Base-by-base conservation (phyloP, 2,888 invertebrate genomes). In the Meteorus colon region DNA sequence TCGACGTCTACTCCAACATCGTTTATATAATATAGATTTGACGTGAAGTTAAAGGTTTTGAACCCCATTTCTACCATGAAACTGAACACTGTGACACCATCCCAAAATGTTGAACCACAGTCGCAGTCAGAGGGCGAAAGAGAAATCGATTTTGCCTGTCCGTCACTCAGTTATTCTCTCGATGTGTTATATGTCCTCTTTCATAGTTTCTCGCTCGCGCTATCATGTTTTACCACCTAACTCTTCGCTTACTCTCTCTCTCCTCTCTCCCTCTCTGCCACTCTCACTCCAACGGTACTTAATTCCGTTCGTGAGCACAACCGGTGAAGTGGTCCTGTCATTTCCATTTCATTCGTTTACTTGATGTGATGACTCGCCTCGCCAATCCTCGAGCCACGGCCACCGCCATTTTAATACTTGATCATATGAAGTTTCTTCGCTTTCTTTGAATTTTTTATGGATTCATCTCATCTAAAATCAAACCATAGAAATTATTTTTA, bases 71-170 rank as follows among this genome's bases (percentile, higher is more conserved):
- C 62, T 48, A 60, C 48, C n/a, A 48, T 48, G 29, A 48, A 45
- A 45, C 51, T 24, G 16, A 19, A 55, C 19, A 48, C 48, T 45
- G 27, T 75, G 48, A 55, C 60, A 41, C 66, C 37, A 48, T 75
- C 29, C 66, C 24, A 67, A 66, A 65, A 63, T 45, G 34, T 37
- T 60, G 62, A 41, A 45, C 41, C 14, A 5, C 55, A 55, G 6
- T 55, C 45, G 63, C 27, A 62, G 45, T 72, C 45, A 37, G 45
- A 72, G 63, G 63, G 41, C 41, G 62, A 72, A 72, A 37, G 78
- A 75, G 67, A 75, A 76, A 80, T 81, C 81, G 81, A 81, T 80
- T 24, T 79, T 78, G 37, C 65, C 74, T 71, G 77, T 79, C 75
- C 74, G 73, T 81, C 80, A 74, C 66, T 73, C 72, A 67, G 73